These are phyloP conservation scores for Acipenser ruthenus DNA, from an alignment of 2,797 vertebrate genomes.

Conservation along the genomic window DNA sequence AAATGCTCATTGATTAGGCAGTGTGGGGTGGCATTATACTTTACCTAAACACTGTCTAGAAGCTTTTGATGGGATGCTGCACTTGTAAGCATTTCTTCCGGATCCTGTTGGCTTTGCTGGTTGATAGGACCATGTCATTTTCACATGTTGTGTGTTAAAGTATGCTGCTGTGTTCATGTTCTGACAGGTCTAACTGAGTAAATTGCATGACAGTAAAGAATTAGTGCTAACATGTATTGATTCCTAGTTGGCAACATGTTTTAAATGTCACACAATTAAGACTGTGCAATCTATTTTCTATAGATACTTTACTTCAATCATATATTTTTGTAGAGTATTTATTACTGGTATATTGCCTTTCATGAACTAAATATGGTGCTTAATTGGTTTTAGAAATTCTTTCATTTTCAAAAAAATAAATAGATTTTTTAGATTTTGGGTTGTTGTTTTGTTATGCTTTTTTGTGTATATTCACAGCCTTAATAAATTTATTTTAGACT, in stretches of 20 bases:
- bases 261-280: slow-evolving; percentile 29
- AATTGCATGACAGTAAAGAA: slow-evolving; percentile 71
- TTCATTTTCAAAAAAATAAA: slow-evolving; percentile 32
- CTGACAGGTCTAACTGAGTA: slow-evolving; percentile 52
- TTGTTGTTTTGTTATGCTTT: slow-evolving; percentile 51
- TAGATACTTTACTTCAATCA: slow-evolving; percentile 56
- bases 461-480: slow-evolving; percentile 8
- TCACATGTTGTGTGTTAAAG: slow-evolving; percentile 65
- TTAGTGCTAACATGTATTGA: slow-evolving; percentile 65
- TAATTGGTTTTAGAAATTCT: slow-evolving; percentile 66
- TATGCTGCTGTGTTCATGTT: slow-evolving; percentile 36
- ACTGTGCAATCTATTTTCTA: slow-evolving; percentile 40
- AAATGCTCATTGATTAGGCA: too few relatives aligned
- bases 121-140: slow-evolving; percentile 71
- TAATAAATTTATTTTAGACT: slow-evolving; percentile 7
- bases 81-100: not conserved
- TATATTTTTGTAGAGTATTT: slow-evolving; percentile 50
- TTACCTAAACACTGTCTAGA: not conserved
- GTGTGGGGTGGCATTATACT: not conserved
- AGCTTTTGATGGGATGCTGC: not conserved
- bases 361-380: slow-evolving; percentile 70
- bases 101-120: slow-evolving; percentile 22
- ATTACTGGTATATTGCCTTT: slow-evolving; percentile 60
- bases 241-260: slow-evolving; percentile 59
- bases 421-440: slow-evolving; percentile 25